phyloP scores from a whole-genome alignment of 1,140 invertebrate genomes.

The Cherax destructor region DNA sequence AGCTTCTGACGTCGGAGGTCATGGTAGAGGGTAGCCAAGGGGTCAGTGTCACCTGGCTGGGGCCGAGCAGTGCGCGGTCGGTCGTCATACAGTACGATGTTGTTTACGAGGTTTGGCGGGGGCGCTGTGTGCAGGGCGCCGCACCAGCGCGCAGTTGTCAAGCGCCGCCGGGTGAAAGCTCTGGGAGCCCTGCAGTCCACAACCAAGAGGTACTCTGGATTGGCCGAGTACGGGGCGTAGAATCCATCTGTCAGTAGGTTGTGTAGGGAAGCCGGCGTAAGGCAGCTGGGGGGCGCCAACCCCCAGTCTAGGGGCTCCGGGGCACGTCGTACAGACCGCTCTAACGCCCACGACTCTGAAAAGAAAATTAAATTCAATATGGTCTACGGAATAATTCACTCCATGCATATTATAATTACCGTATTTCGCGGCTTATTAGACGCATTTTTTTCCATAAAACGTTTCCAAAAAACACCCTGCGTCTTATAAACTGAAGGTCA shows the following conservation, averaged over 20 bases:
- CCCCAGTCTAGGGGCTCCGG: conserved; percentile 70
- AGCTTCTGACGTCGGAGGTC: conserved; percentile 70
- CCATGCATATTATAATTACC: too few species aligned
- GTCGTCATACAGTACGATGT: conserved; percentile 74
- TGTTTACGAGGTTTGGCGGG: conserved; percentile 61
- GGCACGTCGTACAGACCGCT: conserved; percentile 57
- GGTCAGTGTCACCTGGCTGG: conserved; percentile 46
- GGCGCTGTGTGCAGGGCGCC: conserved; percentile 70
- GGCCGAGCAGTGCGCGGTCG: conserved; percentile 60
- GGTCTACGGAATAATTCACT: too few species aligned
- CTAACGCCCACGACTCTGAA: conserved; percentile 71
- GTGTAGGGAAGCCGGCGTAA: conserved; percentile 71
- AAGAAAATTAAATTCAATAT: not conserved
- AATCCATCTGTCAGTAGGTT: conserved; percentile 74
- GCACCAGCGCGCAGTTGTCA: conserved; percentile 73
- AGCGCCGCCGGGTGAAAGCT: conserved; percentile 68
- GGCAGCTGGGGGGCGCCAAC: conserved; percentile 63
- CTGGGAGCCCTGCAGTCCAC: conserved; percentile 72
- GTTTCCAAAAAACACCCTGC: too few species aligned
- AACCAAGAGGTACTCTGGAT: conserved; percentile 73
- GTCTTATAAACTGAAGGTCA: too few species aligned
- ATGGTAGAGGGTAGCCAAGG: conserved; percentile 68
- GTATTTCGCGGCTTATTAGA: too few species aligned
- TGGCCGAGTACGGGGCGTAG: conserved; percentile 74
- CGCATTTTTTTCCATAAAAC: too few species aligned